phyloP scores from a whole-genome alignment of 2,113 vertebrate genomes.

The Bos taurus region DNA sequence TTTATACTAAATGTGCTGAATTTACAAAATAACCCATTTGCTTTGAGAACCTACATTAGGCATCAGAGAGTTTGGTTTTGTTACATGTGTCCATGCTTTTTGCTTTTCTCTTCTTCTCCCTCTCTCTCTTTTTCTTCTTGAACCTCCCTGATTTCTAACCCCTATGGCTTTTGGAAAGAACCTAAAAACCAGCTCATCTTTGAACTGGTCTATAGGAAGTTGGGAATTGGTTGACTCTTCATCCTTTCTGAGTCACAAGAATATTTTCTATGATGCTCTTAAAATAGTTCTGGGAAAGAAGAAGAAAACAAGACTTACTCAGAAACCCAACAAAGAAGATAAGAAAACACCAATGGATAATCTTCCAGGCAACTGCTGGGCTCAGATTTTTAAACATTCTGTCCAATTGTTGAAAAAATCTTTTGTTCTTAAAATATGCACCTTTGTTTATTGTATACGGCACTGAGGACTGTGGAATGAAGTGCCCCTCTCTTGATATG shows the following conservation, averaged over 20 bases:
- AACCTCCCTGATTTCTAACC: neutral
- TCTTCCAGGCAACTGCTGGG: neutral
- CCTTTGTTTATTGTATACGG: neutral
- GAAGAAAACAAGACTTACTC: neutral
- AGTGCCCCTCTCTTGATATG: neutral
- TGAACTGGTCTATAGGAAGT: neutral
- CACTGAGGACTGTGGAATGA: too few species aligned
- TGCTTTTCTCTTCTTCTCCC: neutral
- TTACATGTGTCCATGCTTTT: neutral
- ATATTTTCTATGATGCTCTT: neutral
- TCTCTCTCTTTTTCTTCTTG: neutral
- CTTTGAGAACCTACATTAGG: neutral
- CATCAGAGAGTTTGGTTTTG: neutral
- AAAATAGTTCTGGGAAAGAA: constrained; percentile 37
- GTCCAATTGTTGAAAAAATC: neutral
- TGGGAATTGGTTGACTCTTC: neutral
- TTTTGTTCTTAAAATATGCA: neutral
- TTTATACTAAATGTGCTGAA: neutral
- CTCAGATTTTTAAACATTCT: neutral
- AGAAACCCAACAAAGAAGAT: neutral
- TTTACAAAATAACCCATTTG: neutral
- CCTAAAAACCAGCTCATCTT: neutral
- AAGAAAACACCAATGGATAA: neutral
- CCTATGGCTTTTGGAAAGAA: neutral
- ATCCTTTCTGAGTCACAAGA: constrained; percentile 36